These are phyloP conservation scores for Semnornis frantzii DNA, from an alignment of 2,113 vertebrate genomes.

Conservation along the genomic window DNA sequence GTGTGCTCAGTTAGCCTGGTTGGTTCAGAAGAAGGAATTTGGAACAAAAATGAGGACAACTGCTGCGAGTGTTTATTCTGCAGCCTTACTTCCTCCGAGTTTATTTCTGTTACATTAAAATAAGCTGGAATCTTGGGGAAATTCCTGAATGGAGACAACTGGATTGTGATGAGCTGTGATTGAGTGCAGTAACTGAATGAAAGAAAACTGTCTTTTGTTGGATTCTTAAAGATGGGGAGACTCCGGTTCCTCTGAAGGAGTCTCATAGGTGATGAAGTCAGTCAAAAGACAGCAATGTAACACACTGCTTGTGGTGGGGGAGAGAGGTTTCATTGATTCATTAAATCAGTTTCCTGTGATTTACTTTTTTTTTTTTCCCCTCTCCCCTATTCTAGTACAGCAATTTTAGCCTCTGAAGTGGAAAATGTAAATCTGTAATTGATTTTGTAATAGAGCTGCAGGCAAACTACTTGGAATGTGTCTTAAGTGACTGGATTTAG, in stretches of 20 bases:
- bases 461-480: neutral
- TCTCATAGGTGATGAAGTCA: neutral
- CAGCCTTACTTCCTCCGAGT: neutral
- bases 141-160: neutral
- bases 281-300: neutral
- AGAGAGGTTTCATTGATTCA: neutral
- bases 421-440: conserved; percentile 13
- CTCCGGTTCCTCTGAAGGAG: neutral
- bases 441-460: neutral
- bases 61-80: neutral
- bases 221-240: neutral
- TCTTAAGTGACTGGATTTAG: neutral
- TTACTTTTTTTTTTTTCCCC: neutral
- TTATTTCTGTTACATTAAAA: neutral
- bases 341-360: neutral
- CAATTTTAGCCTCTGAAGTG: neutral
- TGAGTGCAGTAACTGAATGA: neutral
- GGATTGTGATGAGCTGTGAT: neutral
- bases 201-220: neutral
- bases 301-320: neutral
- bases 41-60: neutral
- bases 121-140: neutral
- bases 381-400: neutral
- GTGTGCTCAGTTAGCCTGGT: neutral
- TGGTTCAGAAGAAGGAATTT: neutral